Conservation (phyloP, 2,888 invertebrate genomes). For the Hirudinaria manillensis region DNA sequence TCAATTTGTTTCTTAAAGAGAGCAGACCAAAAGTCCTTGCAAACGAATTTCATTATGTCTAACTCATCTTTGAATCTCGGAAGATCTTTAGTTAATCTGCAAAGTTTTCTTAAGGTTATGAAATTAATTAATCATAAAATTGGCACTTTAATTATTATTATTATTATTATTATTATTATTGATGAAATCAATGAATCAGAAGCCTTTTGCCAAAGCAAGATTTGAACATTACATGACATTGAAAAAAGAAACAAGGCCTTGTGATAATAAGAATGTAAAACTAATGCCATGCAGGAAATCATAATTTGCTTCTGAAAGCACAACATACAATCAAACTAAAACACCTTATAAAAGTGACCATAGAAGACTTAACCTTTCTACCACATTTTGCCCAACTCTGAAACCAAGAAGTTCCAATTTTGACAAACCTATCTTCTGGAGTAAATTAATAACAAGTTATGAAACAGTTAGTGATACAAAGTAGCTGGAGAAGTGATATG, state of each 20-base stretch:
- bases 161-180: background rate
- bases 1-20: conserved; percentile 97
- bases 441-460: conserved; percentile 31
- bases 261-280: too few relatives aligned
- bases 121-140: conserved; percentile 30
- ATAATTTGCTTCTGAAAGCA: too few relatives aligned
- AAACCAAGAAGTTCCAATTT: conserved; percentile 60
- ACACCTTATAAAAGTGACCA: too few relatives aligned
- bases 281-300: too few relatives aligned
- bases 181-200: too few relatives aligned
- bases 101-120: background rate
- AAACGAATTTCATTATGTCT: conserved; percentile 95
- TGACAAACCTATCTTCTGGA: conserved; percentile 53
- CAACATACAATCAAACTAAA: too few relatives aligned
- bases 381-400: conserved; percentile 59
- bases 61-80: conserved; percentile 91
- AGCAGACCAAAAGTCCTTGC: conserved; percentile 97
- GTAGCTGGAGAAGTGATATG: too few relatives aligned
- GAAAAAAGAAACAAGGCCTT: too few relatives aligned
- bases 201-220: too few relatives aligned
- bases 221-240: too few relatives aligned
- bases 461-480: background rate
- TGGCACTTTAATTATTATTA: background rate
- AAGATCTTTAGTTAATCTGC: conserved; percentile 79
- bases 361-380: conserved; percentile 54